Evolutionary conservation across 1,140 invertebrate species (phyloP).

Genomic region (Megalonaias nervosa): DNA sequence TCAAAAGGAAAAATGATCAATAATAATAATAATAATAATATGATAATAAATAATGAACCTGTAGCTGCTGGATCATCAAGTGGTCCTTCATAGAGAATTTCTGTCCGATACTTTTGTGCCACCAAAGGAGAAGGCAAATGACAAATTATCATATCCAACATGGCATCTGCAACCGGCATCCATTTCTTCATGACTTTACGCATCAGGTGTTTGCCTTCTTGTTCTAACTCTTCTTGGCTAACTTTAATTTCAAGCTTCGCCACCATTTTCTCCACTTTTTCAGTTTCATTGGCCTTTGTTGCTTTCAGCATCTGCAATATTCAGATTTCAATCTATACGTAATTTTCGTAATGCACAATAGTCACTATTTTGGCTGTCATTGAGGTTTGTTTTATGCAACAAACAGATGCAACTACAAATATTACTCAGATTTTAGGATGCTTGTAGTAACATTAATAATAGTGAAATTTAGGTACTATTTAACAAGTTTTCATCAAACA

Average conservation of each 20-base stretch:
- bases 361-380: neutral
- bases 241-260: constrained; percentile 89
- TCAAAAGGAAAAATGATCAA: neutral
- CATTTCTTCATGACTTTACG: constrained; percentile 93
- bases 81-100: constrained; percentile 89
- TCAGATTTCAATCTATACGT: neutral
- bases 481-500: too few relatives aligned
- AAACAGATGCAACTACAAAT: too few relatives aligned
- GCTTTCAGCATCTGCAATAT: constrained; percentile 86
- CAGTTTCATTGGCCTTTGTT: constrained; percentile 90
- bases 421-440: too few relatives aligned
- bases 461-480: too few relatives aligned
- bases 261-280: constrained; percentile 75
- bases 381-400: too few relatives aligned
- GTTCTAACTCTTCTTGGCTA: constrained; percentile 94
- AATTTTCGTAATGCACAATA: neutral
- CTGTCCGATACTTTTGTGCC: constrained; percentile 99
- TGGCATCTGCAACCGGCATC: constrained; percentile 98
- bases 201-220: constrained; percentile 78
- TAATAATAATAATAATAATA: neutral
- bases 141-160: constrained; percentile 99
- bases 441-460: too few relatives aligned
- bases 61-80: constrained; percentile 97
- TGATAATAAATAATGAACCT: constrained; percentile 76
- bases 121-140: constrained; percentile 98